Evolutionary conservation across 2,113 vertebrate genomes (phyloP).

Genomic region (Anser brachyrhynchus): DNA sequence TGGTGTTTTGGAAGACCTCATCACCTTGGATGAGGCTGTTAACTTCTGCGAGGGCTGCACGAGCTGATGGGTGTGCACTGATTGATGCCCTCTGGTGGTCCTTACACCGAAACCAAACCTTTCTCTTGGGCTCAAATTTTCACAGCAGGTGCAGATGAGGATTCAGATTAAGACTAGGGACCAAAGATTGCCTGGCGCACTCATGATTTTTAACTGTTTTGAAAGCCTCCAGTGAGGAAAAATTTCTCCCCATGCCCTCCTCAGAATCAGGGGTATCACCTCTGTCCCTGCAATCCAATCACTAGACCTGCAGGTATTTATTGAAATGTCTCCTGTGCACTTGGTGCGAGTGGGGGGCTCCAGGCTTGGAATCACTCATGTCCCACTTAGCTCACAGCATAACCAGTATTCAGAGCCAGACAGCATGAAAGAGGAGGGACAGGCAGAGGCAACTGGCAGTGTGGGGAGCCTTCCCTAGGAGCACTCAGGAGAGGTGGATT

Average conservation of each 20-base stretch:
- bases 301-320: not conserved
- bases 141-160: not conserved
- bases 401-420: not conserved
- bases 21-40: not conserved
- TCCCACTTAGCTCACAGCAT: not conserved
- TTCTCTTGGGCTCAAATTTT: not conserved
- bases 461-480: not conserved
- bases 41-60: not conserved
- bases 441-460: not conserved
- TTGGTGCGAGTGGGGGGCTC: not conserved
- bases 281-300: not conserved
- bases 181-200: not conserved
- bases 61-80: not conserved
- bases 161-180: not conserved
- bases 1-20: not conserved
- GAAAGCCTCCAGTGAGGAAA: not conserved
- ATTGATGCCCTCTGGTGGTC: slow-evolving; percentile 28
- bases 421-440: not conserved
- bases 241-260: not conserved
- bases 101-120: accelerated
- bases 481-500: not conserved
- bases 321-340: not conserved
- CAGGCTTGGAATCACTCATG: not conserved
- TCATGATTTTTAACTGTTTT: not conserved
- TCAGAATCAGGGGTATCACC: not conserved